A percentile compares a stretch with the other conserved stretches of the same genome.
phyloP scores from a whole-genome alignment of 2,797 vertebrate species.

The Spinus olivaceus region DNA sequence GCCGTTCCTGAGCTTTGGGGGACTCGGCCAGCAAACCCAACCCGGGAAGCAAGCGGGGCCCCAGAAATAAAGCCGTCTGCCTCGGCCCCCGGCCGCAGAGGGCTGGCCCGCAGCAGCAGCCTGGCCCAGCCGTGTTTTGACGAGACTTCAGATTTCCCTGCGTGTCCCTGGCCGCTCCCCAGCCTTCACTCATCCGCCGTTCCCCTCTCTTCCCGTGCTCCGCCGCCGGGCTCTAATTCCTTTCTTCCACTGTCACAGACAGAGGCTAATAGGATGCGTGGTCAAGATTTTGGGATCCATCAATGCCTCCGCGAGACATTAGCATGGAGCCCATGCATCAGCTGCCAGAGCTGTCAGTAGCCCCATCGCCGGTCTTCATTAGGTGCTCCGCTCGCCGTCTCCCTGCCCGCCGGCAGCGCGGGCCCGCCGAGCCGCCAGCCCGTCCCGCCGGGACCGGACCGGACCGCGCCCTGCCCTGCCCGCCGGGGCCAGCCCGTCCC shows the following conservation, averaged over 20 bases:
- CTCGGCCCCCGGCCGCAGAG: conserved; percentile 25
- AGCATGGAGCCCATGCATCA: conserved; percentile 93
- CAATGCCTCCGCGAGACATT: conserved; percentile 92
- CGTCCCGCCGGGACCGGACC: conserved; percentile 47
- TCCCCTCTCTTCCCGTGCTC: conserved; percentile 62
- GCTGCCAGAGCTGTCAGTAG: conserved; percentile 96
- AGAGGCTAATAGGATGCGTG: conserved; percentile 99
- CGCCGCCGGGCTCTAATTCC: conserved; percentile 77
- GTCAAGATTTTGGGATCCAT: conserved; percentile 99
- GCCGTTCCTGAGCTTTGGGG: neutral
- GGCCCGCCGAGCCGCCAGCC: conserved; percentile 61
- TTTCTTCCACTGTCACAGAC: conserved; percentile 93
- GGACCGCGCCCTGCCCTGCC: neutral
- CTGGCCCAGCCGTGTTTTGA: conserved; percentile 76
- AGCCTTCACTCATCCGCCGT: conserved; percentile 76
- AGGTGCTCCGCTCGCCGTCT: conserved; percentile 76
- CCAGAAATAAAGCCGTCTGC: neutral
- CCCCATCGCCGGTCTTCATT: conserved; percentile 87
- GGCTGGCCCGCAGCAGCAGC: conserved; percentile 83
- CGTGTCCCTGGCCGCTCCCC: conserved; percentile 64
- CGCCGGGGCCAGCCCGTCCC: conserved; percentile 32
- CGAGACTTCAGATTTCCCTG: conserved; percentile 76
- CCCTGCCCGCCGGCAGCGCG: conserved; percentile 78
- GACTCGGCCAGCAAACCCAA: neutral
- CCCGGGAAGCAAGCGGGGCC: neutral